Percentiles rank a stretch among this genome's conserved stretches.
Conservation (phyloP, 2,888 invertebrate genomes). For the Cerceris rybyensis region DNA sequence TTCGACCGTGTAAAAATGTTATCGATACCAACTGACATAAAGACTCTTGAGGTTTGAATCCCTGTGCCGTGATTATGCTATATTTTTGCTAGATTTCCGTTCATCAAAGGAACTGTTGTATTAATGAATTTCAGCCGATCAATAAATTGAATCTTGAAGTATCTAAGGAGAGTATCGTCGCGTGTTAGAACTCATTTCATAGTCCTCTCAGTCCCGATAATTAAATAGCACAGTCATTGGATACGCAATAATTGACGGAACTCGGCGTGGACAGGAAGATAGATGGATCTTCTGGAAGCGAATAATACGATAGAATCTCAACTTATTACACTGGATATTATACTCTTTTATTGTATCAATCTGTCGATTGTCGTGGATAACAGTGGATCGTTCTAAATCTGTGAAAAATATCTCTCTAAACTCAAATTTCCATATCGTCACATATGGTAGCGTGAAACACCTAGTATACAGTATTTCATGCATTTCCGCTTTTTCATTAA, state of each 20-base stretch:
- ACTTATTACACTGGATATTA: slow-evolving; percentile 14
- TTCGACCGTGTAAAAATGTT: too few species aligned
- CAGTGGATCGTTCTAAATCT: neutral
- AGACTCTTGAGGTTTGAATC: neutral
- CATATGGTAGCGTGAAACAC: neutral
- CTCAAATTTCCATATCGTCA: neutral
- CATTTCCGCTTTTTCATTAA: neutral
- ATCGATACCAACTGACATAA: too few species aligned
- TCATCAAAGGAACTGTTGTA: slow-evolving; percentile 1
- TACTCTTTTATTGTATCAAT: slow-evolving; percentile 42
- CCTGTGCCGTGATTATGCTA: neutral
- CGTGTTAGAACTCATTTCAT: slow-evolving; percentile 5
- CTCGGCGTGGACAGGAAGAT: slow-evolving; percentile 16
- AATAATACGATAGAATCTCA: neutral
- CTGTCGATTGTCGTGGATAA: neutral
- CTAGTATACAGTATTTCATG: neutral
- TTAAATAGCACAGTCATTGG: slow-evolving; percentile 27
- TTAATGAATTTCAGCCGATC: slow-evolving; percentile 7
- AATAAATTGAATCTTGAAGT: slow-evolving; percentile 12
- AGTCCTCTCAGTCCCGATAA: slow-evolving; percentile 15
- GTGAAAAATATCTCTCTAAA: slow-evolving; percentile 28
- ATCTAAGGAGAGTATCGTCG: neutral
- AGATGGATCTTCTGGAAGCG: slow-evolving; percentile 24
- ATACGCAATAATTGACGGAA: slow-evolving; percentile 18
- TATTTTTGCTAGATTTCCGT: neutral